phyloP scores from a whole-genome alignment of 2,888 invertebrate species.

The Thereva nobilitata region DNA sequence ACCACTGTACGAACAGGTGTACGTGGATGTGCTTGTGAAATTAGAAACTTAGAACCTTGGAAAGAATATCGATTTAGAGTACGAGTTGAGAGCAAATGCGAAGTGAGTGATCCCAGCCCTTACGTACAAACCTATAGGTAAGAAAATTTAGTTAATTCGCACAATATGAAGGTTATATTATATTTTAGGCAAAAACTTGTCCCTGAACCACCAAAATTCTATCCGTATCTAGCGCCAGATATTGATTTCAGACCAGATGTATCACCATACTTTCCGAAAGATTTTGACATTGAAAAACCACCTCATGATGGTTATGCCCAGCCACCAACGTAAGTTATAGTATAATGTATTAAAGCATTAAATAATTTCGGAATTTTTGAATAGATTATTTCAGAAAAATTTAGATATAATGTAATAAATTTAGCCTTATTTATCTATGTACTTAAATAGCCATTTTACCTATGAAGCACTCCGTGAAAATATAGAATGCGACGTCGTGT shows the following conservation, averaged over 20 bases:
- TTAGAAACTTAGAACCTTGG: conserved; percentile 87
- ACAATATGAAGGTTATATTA: conserved; percentile 35
- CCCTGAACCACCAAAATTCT: conserved; percentile 77
- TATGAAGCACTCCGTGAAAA: too few species aligned
- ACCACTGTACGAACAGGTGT: conserved; percentile 83
- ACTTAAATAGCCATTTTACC: too few species aligned
- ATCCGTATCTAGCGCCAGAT: conserved; percentile 78
- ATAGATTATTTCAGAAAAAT: neutral
- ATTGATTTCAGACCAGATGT: conserved; percentile 83
- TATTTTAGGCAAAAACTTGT: conserved; percentile 69
- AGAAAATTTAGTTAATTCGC: conserved; percentile 23
- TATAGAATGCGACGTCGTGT: too few species aligned
- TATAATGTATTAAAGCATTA: neutral
- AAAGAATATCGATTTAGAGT: conserved; percentile 94
- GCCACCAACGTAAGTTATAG: conserved; percentile 64
- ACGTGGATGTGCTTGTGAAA: conserved; percentile 86
- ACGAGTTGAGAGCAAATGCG: conserved; percentile 94
- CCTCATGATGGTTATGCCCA: conserved; percentile 83
- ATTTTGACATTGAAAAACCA: conserved; percentile 87
- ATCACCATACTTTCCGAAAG: conserved; percentile 87
- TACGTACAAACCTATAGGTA: conserved; percentile 75
- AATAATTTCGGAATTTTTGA: neutral
- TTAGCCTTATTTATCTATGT: too few species aligned
- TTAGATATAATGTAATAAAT: too few species aligned
- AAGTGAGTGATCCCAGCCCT: conserved; percentile 95